These are phyloP conservation scores for Hemithea aestivaria DNA, from an alignment of 2,888 invertebrate genomes.

Conservation along the genomic window DNA sequence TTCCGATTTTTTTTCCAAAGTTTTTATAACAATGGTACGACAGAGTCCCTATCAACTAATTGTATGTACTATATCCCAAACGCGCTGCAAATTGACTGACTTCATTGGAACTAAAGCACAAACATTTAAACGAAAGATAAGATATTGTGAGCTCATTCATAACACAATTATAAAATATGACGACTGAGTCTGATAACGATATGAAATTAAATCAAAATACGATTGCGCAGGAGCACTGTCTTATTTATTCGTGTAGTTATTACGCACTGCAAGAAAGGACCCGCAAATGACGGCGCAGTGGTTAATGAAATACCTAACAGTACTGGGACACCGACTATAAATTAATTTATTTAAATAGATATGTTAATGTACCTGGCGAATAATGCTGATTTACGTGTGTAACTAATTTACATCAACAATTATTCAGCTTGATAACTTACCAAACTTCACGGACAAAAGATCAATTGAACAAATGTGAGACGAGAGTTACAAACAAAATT, in stretches of 20 bases:
- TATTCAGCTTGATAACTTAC: conserved; percentile 46
- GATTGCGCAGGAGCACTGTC: conserved; percentile 47
- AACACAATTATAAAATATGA: conserved; percentile 65
- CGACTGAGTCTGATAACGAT: conserved; percentile 46
- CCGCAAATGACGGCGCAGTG: conserved; percentile 25
- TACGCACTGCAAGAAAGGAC: conserved; percentile 39
- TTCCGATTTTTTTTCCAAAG: conserved; percentile 7
- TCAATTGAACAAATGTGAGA: conserved; percentile 10
- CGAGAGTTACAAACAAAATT: too few relatives aligned
- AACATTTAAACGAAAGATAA: conserved; percentile 75
- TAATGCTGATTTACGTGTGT: conserved; percentile 57
- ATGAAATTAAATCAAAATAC: conserved; percentile 58
- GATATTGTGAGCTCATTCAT: conserved; percentile 68
- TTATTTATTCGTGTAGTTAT: conserved; percentile 39
- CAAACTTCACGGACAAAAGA: conserved; percentile 21
- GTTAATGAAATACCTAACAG: conserved; percentile 48
- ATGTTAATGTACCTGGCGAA: conserved; percentile 63
- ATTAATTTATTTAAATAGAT: conserved; percentile 63
- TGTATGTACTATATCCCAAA: conserved; percentile 47
- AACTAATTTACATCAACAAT: conserved; percentile 56
- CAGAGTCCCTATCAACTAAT: conserved; percentile 33
- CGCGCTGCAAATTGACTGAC: conserved; percentile 68
- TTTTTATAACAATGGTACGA: conserved; percentile 11
- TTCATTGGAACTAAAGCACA: conserved; percentile 67
- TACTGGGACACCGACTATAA: conserved; percentile 52